Evolutionary conservation across 2,888 invertebrate genomes (phyloP).

Genomic region (Ceramica pisi): DNA sequence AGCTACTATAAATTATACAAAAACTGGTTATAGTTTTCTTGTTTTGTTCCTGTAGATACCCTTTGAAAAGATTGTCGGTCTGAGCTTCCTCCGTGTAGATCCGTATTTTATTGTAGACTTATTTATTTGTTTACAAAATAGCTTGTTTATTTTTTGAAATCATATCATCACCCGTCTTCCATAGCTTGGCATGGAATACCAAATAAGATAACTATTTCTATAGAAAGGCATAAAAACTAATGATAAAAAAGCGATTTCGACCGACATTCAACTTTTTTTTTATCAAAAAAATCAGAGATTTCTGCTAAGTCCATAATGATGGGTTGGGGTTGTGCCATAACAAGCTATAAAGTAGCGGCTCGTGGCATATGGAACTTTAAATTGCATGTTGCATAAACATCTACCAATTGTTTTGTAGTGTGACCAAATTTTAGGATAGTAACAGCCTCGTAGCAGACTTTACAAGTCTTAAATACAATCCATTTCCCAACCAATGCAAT

Average conservation of each 20-base stretch:
- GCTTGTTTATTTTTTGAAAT: neutral
- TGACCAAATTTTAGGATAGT: constrained; percentile 45
- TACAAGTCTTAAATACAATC: no score
- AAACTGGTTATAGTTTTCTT: no score
- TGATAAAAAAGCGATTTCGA: constrained; percentile 21
- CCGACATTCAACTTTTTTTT: constrained; percentile 40
- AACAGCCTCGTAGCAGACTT: neutral
- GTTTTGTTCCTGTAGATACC: no score
- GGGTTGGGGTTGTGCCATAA: constrained; percentile 56
- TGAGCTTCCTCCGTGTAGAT: neutral
- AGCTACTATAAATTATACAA: no score
- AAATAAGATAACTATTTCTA: constrained; percentile 5
- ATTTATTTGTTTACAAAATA: neutral
- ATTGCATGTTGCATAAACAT: constrained; percentile 62
- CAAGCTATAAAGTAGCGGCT: constrained; percentile 71
- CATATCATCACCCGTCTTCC: neutral
- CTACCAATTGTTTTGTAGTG: constrained; percentile 63
- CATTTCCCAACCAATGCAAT: no score
- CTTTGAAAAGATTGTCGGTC: no score
- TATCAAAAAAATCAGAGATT: constrained; percentile 59
- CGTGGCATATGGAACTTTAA: constrained; percentile 74
- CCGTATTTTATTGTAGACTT: neutral
- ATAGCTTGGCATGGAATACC: neutral
- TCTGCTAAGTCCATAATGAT: constrained; percentile 65
- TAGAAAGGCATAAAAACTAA: constrained; percentile 4